Conservation (phyloP, 1,140 invertebrate species). For the Bombus soroeensis region DNA sequence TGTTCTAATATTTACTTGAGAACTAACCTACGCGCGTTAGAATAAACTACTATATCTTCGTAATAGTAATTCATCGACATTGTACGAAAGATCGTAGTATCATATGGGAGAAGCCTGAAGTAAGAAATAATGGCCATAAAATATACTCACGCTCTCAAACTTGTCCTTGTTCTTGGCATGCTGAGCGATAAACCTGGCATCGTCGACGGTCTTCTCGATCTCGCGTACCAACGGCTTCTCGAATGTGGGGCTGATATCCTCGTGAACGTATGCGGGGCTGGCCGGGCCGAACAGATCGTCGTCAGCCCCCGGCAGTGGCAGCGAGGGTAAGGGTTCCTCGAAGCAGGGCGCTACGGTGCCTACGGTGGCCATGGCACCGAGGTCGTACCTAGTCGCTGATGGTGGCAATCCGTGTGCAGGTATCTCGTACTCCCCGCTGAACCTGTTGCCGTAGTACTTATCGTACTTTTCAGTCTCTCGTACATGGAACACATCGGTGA, state of each 20-base stretch:
- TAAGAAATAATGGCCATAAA: not conserved
- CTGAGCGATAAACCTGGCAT: constrained; percentile 96
- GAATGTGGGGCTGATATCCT: constrained; percentile 90
- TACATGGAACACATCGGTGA: constrained; percentile 89
- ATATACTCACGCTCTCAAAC: constrained; percentile 93
- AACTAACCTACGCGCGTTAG: too few species aligned
- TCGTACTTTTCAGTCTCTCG: constrained; percentile 89
- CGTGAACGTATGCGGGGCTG: constrained; percentile 82
- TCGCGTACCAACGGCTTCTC: constrained; percentile 89
- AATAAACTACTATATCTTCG: too few species aligned
- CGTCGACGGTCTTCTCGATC: constrained; percentile 94
- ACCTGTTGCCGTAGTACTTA: constrained; percentile 85
- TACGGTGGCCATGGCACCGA: constrained; percentile 83
- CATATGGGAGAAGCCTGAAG: not conserved
- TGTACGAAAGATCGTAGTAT: not conserved
- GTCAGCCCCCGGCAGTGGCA: constrained; percentile 88
- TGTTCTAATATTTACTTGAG: too few species aligned
- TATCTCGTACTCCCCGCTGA: constrained; percentile 88
- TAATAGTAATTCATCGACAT: too few species aligned
- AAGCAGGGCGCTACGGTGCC: constrained; percentile 85
- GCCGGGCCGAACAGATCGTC: constrained; percentile 91
- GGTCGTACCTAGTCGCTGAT: constrained; percentile 74
- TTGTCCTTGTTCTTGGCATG: constrained; percentile 97
- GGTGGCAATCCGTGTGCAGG: constrained; percentile 81
- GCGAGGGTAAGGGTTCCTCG: constrained; percentile 86